Evolutionary conservation across 1,140 invertebrate genomes (phyloP).

Genomic region (Hylaeus volcanicus): DNA sequence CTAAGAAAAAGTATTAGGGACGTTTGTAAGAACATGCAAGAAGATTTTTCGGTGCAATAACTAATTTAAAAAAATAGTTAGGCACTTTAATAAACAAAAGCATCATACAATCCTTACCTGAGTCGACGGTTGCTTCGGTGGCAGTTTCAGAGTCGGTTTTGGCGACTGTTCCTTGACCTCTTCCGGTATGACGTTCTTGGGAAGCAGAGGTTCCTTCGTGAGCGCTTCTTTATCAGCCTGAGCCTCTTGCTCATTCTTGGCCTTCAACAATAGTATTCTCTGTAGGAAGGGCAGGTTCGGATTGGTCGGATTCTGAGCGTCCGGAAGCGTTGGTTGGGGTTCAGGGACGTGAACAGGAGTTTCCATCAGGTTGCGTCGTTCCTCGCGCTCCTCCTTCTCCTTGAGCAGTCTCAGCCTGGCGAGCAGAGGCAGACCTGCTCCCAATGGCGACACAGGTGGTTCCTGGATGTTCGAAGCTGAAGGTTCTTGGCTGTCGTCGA

Average conservation of each 20-base stretch:
- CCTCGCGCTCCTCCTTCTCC: constrained; percentile 89
- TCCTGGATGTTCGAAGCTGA: constrained; percentile 59
- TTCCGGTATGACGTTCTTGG: constrained; percentile 63
- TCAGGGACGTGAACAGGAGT: constrained; percentile 76
- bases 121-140: constrained; percentile 43
- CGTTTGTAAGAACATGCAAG: too few relatives aligned
- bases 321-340: constrained; percentile 36
- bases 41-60: too few relatives aligned
- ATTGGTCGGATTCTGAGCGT: constrained; percentile 61
- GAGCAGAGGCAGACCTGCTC: constrained; percentile 90
- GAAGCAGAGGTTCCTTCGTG: constrained; percentile 70
- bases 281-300: constrained; percentile 86
- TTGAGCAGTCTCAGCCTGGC: constrained; percentile 89
- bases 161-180: constrained; percentile 30
- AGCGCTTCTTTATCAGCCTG: constrained; percentile 71
- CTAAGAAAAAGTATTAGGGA: too few relatives aligned
- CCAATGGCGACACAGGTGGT: constrained; percentile 84
- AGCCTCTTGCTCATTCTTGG: constrained; percentile 87
- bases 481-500: constrained; percentile 71
- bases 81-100: too few relatives aligned
- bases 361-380: constrained; percentile 82
- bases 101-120: background rate
- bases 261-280: constrained; percentile 88
- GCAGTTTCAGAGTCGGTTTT: background rate
- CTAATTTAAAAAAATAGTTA: too few relatives aligned